Evolutionary conservation across 2,888 invertebrate genomes (phyloP).

Genomic region (Dryobota labecula): DNA sequence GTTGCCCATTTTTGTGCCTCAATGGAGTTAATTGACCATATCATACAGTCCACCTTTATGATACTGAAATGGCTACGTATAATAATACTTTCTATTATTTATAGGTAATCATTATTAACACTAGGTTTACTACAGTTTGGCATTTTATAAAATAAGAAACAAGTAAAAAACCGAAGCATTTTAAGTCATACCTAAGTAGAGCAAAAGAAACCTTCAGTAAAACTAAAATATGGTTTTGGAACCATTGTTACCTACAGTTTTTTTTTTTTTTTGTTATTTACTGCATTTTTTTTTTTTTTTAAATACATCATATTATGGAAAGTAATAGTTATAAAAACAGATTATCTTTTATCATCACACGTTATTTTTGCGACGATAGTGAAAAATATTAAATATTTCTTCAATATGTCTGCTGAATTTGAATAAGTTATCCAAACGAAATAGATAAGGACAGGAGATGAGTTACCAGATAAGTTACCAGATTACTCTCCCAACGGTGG

Average conservation of each 20-base stretch:
- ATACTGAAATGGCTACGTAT: constrained; percentile 74
- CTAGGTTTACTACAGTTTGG: constrained; percentile 76
- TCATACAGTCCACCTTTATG: constrained; percentile 72
- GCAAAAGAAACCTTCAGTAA: constrained; percentile 7
- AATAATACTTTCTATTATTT: constrained; percentile 79
- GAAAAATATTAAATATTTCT: constrained; percentile 14
- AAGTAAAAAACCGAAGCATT: constrained; percentile 40
- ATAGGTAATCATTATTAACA: constrained; percentile 64
- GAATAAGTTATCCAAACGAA: constrained; percentile 9
- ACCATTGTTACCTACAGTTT: neutral
- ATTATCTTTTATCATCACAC: constrained; percentile 1
- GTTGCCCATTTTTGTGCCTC: constrained; percentile 71
- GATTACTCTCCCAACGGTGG: neutral
- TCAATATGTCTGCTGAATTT: constrained; percentile 7
- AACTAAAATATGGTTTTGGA: constrained; percentile 8
- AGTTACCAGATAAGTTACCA: constrained; percentile 20
- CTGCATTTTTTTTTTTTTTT: neutral
- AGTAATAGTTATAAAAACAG: neutral
- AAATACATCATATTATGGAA: neutral
- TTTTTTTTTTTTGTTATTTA: neutral
- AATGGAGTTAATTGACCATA: constrained; percentile 81
- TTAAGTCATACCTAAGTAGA: constrained; percentile 5
- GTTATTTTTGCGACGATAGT: constrained; percentile 25
- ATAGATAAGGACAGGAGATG: constrained; percentile 20
- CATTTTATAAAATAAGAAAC: constrained; percentile 74